These are phyloP conservation scores for Aelia acuminata DNA, from an alignment of 2,888 invertebrate genomes.

Conservation along the genomic window DNA sequence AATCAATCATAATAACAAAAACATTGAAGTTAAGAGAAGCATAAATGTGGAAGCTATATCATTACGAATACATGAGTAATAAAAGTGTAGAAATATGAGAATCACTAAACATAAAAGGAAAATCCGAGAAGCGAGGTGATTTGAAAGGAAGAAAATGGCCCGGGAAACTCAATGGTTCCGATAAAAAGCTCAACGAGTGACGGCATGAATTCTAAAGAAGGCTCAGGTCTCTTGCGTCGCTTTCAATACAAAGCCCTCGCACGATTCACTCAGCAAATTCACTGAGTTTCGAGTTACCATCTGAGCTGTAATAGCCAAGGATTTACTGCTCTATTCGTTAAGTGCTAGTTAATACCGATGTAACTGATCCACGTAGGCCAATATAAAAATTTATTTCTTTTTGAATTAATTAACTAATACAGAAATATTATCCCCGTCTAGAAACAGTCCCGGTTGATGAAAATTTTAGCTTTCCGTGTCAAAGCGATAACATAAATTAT, in stretches of 20 bases:
- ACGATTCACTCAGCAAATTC: constrained; percentile 23
- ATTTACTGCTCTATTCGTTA: too few species aligned
- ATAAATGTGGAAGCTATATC: neutral
- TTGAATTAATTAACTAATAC: too few species aligned
- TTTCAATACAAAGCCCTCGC: constrained; percentile 11
- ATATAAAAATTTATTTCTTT: too few species aligned
- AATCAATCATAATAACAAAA: too few species aligned
- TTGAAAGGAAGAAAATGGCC: constrained; percentile 49
- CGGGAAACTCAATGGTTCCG: constrained; percentile 6
- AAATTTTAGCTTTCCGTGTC: too few species aligned
- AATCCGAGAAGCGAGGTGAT: neutral
- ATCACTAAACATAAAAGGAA: neutral
- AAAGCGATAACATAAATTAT: too few species aligned
- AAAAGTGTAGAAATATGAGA: neutral
- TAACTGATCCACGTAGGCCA: too few species aligned
- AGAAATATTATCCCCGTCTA: too few species aligned
- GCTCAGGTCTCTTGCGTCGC: neutral
- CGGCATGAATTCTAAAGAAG: constrained; percentile 44
- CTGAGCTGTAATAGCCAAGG: too few species aligned
- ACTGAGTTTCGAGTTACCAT: neutral
- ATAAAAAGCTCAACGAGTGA: constrained; percentile 41
- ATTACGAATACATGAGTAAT: neutral
- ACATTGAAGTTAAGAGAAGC: too few species aligned
- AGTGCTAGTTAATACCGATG: too few species aligned
- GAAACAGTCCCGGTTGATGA: too few species aligned